Percentiles rank a stretch among this genome's conserved stretches.
phyloP scores from a whole-genome alignment of 2,797 vertebrate genomes.

The Neoniphon sammara region DNA sequence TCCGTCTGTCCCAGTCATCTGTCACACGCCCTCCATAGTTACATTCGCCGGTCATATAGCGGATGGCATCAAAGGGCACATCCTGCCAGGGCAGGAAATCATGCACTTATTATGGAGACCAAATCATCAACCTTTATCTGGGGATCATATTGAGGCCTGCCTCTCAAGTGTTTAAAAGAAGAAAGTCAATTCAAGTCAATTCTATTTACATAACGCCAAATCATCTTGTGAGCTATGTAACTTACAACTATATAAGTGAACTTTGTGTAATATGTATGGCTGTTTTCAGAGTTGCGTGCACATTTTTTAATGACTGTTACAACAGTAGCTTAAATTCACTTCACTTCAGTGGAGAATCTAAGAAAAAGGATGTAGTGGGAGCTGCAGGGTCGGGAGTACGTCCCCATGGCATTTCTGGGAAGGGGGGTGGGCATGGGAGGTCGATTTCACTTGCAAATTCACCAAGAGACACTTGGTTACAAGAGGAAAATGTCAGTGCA shows the following conservation, averaged over 20 bases:
- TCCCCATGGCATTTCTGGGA: conserved; percentile 74
- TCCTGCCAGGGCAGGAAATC: conserved; percentile 76
- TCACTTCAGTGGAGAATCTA: background rate
- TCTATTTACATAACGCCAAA: no score
- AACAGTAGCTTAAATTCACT: conserved; percentile 11
- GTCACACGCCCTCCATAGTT: conserved; percentile 91
- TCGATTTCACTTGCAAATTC: conserved; percentile 72
- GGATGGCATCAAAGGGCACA: conserved; percentile 87
- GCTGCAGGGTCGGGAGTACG: conserved; percentile 18
- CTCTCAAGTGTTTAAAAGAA: background rate
- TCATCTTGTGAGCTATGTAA: no score
- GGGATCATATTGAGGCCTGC: no score
- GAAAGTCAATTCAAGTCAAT: no score
- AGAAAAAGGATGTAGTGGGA: conserved; percentile 31
- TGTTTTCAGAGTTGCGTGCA: background rate
- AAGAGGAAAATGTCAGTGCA: conserved; percentile 79
- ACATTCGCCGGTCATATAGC: conserved; percentile 90
- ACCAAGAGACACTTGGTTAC: conserved; percentile 44
- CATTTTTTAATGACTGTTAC: background rate
- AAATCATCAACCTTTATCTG: background rate
- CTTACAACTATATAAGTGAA: background rate
- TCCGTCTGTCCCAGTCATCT: conserved; percentile 90
- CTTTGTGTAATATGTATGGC: background rate
- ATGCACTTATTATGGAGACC: background rate
- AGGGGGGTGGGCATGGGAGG: conserved; percentile 13